Base-by-base conservation (phyloP, 2,888 invertebrate species). In the Seladonia tumulorum region DNA sequence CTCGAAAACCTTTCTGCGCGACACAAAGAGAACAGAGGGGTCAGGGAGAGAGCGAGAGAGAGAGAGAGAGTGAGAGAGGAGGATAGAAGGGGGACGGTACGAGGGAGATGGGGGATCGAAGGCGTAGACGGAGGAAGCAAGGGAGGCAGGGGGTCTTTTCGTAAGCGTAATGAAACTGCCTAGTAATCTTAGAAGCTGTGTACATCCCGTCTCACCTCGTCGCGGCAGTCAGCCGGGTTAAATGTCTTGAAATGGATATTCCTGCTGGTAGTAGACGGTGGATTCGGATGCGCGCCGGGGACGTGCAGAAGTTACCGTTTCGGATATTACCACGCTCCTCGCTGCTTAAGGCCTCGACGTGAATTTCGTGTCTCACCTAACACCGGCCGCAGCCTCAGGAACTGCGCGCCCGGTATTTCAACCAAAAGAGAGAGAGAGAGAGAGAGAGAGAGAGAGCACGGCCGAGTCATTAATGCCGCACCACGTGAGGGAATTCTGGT, bases 231-330 rank as follows among this genome's bases (percentile, higher is more conserved):
- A 88, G 91, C 85, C 87, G 91, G 92, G 91, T 94, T 93, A 93
- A 93, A 94, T 93, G 90, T 93, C 93, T 91, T 91, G 93, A 93
- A 93, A 94, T 94, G 92, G 91, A 94, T 94, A 93, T 93, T 90
- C 89, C 89, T 88, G 88, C 88, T 86, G 85, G 74, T 80, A 80
- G 89, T 83, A 89, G 87, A 85, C 87, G 87, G 84, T 87, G 81
- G 90, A 89, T 90, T 90, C 88, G 87, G 87, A 85, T 89, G 86
- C 83, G 68, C 70, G 76, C 49, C 83, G 86, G 85, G 89, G 89
- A 90, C 91, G 89, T 88, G 90, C 90, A 87, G 90, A 89, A 90
- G 91, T 91, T 93, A 92, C 90, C 90, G 89, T 92, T 93, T 91
- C 92, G 89, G 91, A 92, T 93, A 93, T 93, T 93, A 92, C 92